Percentiles rank a stretch among this genome's conserved stretches.
Conservation (phyloP, 2,888 invertebrate genomes). For the Eupithecia exiguata region DNA sequence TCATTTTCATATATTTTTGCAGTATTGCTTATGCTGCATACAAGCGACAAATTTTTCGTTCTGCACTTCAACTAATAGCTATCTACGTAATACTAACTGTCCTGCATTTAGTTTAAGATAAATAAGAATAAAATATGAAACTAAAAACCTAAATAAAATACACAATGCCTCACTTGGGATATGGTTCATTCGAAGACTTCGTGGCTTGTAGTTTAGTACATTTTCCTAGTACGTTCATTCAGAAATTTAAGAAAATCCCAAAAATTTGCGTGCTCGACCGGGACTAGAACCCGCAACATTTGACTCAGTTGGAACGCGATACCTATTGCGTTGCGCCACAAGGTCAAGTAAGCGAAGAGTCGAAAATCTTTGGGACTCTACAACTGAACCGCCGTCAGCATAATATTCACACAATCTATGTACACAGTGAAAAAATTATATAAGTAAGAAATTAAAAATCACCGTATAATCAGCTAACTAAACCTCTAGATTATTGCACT, state of each 20-base stretch:
- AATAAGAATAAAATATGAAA: background rate
- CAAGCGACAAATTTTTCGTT: background rate
- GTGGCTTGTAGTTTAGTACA: background rate
- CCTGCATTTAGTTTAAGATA: background rate
- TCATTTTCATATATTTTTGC: background rate
- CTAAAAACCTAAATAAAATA: background rate
- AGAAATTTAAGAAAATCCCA: background rate
- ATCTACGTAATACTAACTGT: background rate
- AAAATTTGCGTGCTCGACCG: background rate
- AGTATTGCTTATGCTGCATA: background rate
- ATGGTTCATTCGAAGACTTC: background rate
- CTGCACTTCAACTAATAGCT: background rate
- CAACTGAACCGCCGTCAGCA: background rate
- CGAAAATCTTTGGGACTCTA: background rate
- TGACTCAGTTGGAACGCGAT: background rate
- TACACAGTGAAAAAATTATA: background rate
- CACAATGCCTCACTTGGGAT: background rate
- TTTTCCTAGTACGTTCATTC: background rate
- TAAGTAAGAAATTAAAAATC: background rate
- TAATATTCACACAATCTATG: background rate
- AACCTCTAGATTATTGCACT: conserved; percentile 1
- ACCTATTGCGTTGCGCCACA: background rate
- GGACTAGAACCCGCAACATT: background rate
- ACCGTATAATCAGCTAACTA: background rate
- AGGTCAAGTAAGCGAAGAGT: background rate